A percentile compares a stretch with the other conserved stretches of the same genome.
These are phyloP conservation scores for Donacobius atricapilla DNA, from an alignment of 2,113 vertebrate genomes.

Conservation along the genomic window DNA sequence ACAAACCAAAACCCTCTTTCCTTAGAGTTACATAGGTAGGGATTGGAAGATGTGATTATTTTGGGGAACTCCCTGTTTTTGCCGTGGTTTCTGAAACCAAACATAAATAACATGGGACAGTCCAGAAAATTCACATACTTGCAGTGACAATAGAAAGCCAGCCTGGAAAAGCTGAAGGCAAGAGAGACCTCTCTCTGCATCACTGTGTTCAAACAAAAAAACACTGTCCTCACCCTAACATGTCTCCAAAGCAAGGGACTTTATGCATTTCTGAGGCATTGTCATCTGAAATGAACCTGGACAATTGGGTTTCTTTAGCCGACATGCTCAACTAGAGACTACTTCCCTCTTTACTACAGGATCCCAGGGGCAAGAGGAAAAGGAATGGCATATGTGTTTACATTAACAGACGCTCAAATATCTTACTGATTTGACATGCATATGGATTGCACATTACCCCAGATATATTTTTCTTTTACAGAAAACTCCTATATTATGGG, in stretches of 20 bases:
- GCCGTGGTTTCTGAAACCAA: background rate
- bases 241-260: background rate
- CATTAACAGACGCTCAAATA: slow-evolving; percentile 12
- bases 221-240: background rate
- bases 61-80: background rate
- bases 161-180: background rate
- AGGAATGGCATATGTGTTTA: background rate
- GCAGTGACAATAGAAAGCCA: background rate
- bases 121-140: background rate
- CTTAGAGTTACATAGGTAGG: background rate
- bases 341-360: background rate
- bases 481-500: background rate
- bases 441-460: background rate
- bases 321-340: background rate
- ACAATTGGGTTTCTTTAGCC: background rate
- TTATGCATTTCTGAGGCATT: background rate
- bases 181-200: background rate
- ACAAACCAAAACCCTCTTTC: background rate
- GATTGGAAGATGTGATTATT: background rate
- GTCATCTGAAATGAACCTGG: background rate
- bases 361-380: background rate
- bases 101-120: background rate
- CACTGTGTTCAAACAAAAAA: background rate
- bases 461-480: background rate
- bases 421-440: slow-evolving; percentile 27